These are phyloP conservation scores for Ophiothrix spiculata DNA, from an alignment of 35 echinoderm and acorn worm species.

Conservation along the genomic window DNA sequence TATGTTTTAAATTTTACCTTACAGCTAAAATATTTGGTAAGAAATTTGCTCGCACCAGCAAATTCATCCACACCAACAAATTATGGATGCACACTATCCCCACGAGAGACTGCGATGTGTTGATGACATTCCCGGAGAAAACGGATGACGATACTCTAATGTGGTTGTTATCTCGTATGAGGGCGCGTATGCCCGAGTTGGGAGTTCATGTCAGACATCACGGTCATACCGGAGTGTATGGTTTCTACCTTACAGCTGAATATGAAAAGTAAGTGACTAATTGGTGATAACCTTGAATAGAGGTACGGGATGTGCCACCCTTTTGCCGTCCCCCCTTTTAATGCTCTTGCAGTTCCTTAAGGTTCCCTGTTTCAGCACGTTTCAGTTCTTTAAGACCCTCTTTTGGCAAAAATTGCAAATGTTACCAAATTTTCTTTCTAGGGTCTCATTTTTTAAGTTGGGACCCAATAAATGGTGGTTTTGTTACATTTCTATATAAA, in stretches of 20 bases:
- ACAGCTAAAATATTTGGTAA: conserved; percentile 87
- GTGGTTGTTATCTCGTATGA: conserved; percentile 70
- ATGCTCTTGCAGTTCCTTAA: too few species aligned
- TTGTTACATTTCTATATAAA: too few species aligned
- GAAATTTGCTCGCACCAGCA: conserved; percentile 89
- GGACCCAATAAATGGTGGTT: too few species aligned
- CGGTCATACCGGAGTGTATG: conserved; percentile 70
- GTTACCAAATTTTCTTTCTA: too few species aligned
- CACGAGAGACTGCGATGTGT: conserved; percentile 77
- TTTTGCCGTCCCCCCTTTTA: too few species aligned
- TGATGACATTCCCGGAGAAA: conserved; percentile 90
- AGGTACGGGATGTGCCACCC: too few species aligned
- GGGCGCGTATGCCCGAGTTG: conserved; percentile 63
- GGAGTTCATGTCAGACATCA: conserved; percentile 72
- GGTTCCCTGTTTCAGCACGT: too few species aligned
- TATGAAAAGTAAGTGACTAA: conserved; percentile 78
- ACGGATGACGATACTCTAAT: conserved; percentile 65
- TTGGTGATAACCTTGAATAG: too few species aligned
- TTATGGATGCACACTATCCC: conserved; percentile 90
- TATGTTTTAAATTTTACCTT: too few species aligned
- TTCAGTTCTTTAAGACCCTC: too few species aligned
- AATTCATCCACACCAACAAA: conserved; percentile 83
- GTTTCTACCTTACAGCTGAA: conserved; percentile 77
- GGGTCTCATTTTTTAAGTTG: too few species aligned
- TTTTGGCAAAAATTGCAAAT: too few species aligned